phyloP scores from a whole-genome alignment of 2,113 vertebrate species.

The Mustelus asterias region DNA sequence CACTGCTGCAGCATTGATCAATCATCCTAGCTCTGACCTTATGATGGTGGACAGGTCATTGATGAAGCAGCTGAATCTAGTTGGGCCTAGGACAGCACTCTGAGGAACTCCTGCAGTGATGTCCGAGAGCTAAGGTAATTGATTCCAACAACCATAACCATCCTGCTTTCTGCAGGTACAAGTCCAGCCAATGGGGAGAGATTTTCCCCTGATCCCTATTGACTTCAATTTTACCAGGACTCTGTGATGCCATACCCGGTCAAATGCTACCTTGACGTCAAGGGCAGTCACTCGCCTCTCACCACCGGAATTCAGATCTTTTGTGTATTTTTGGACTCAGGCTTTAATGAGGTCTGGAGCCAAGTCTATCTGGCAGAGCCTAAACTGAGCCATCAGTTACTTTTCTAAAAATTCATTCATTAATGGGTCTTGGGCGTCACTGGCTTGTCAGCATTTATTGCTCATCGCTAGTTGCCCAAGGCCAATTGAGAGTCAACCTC shows the following conservation, averaged over 20 bases:
- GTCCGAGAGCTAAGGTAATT: too few relatives aligned
- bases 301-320: not conserved
- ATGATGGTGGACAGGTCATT: not conserved
- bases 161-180: not conserved
- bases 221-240: not conserved
- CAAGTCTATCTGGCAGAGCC: not conserved
- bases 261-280: not conserved
- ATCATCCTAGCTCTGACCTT: not conserved
- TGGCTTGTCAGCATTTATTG: too few relatives aligned
- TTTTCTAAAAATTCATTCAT: too few relatives aligned
- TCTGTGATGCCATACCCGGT: not conserved
- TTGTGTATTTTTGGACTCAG: not conserved
- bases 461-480: too few relatives aligned
- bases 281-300: not conserved
- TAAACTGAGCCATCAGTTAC: not conserved
- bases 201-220: not conserved
- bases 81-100: not conserved
- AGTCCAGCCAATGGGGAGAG: not conserved
- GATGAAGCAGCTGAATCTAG: too few relatives aligned
- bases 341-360: not conserved
- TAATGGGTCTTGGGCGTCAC: too few relatives aligned
- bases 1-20: not conserved
- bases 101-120: not conserved
- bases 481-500: too few relatives aligned
- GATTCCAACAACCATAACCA: not conserved